Percentiles rank a stretch among this genome's conserved stretches.
Evolutionary conservation across 2,888 invertebrate species (phyloP).

Genomic region (Dusona sp.): DNA sequence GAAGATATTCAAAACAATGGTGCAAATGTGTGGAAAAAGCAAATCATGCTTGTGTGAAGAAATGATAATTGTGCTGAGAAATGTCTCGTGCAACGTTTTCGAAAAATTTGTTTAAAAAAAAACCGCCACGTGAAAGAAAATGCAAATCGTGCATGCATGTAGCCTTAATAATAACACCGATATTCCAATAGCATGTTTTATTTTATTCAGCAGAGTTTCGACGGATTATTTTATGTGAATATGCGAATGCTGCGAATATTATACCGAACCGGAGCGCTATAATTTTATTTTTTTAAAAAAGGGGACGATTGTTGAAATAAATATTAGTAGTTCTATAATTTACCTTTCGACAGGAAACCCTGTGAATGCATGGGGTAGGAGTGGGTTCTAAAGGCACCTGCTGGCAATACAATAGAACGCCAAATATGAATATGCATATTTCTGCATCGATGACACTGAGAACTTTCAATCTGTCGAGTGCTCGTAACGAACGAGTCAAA

Average conservation of each 20-base stretch:
- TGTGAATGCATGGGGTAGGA: slow-evolving; percentile 85
- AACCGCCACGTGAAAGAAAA: not conserved
- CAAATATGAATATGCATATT: slow-evolving; percentile 73
- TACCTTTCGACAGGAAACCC: slow-evolving; percentile 88
- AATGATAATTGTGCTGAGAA: slow-evolving; percentile 20
- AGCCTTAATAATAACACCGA: slow-evolving; percentile 14
- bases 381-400: slow-evolving; percentile 84
- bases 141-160: slow-evolving; percentile 3
- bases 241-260: not conserved
- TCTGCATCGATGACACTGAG: slow-evolving; percentile 61
- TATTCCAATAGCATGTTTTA: not conserved
- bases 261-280: slow-evolving; percentile 18
- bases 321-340: slow-evolving; percentile 80
- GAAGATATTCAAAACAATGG: not conserved
- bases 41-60: slow-evolving; percentile 37
- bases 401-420: slow-evolving; percentile 83
- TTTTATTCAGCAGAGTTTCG: not conserved
- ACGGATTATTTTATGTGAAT: not conserved
- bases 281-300: not conserved
- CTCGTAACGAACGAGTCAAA: slow-evolving; percentile 31
- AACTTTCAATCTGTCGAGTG: slow-evolving; percentile 48
- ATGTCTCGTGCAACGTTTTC: slow-evolving; percentile 40
- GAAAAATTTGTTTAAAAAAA: slow-evolving; percentile 29
- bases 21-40: slow-evolving; percentile 51
- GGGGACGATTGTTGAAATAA: slow-evolving; percentile 63